These are phyloP conservation scores for Globodera rostochiensis DNA, from an alignment of 1,140 invertebrate species.

Conservation along the genomic window DNA sequence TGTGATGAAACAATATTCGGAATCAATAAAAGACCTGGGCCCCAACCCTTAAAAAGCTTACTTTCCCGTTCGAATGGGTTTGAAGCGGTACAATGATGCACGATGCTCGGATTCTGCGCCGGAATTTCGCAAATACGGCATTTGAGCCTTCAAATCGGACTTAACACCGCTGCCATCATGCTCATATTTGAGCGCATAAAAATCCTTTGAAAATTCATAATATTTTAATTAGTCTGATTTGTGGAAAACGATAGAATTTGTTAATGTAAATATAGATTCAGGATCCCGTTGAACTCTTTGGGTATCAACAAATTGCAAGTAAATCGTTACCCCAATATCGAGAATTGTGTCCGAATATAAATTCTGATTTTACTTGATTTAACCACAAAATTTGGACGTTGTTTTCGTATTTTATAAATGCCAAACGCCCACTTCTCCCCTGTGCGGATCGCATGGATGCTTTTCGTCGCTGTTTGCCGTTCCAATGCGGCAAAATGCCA, in stretches of 20 bases:
- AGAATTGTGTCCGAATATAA: too few relatives aligned
- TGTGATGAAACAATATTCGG: too few relatives aligned
- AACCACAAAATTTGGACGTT: too few relatives aligned
- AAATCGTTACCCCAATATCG: too few relatives aligned
- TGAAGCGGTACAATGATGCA: conserved; percentile 37
- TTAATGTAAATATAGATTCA: too few relatives aligned
- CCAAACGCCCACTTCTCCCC: neutral
- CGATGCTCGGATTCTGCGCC: neutral
- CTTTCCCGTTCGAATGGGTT: conserved; percentile 46
- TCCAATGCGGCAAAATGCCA: conserved; percentile 45
- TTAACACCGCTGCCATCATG: conserved; percentile 37
- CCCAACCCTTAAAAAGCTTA: conserved; percentile 12
- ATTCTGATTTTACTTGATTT: too few relatives aligned
- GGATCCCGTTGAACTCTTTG: too few relatives aligned
- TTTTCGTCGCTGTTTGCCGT: conserved; percentile 12
- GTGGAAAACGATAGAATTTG: too few relatives aligned
- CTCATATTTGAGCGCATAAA: conserved; percentile 47
- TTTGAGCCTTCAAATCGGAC: conserved; percentile 29
- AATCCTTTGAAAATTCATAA: conserved; percentile 33
- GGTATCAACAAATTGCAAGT: too few relatives aligned
- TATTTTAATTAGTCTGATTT: too few relatives aligned
- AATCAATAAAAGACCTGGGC: too few relatives aligned
- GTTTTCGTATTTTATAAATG: too few relatives aligned
- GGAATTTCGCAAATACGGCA: conserved; percentile 18
- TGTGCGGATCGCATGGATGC: conserved; percentile 51